Evolutionary conservation across 2,113 vertebrate genomes (phyloP).

Genomic region (Pelecanoides urinatrix): DNA sequence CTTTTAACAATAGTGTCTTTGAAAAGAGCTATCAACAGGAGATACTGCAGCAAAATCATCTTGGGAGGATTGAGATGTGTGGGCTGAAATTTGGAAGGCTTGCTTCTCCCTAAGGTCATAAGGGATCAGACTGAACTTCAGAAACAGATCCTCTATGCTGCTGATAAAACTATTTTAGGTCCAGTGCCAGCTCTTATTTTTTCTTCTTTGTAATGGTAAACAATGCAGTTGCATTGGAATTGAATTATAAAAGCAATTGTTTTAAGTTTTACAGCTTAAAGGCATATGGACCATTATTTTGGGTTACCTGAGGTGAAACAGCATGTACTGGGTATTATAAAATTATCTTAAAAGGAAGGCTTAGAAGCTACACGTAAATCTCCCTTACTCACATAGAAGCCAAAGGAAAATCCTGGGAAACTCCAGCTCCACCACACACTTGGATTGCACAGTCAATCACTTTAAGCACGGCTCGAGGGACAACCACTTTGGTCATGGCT

Average conservation of each 20-base stretch:
- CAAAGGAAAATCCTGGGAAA: conserved; percentile 89
- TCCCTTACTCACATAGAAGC: conserved; percentile 84
- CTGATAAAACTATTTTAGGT: not conserved
- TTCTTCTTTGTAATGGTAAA: not conserved
- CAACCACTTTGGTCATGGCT: conserved; percentile 91
- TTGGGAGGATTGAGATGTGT: not conserved
- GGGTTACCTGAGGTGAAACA: not conserved
- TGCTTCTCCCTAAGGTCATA: fast-evolving
- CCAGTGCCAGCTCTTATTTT: not conserved
- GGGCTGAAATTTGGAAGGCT: not conserved
- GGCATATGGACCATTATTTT: not conserved
- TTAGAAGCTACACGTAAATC: not conserved
- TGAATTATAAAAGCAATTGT: not conserved
- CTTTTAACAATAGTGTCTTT: not conserved
- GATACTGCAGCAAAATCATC: not conserved
- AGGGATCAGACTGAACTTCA: not conserved
- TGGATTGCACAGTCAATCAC: conserved; percentile 90
- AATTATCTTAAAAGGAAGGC: not conserved
- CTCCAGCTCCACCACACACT: conserved; percentile 85
- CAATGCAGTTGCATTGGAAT: not conserved
- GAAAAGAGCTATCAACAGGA: fast-evolving
- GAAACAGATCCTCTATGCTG: not conserved
- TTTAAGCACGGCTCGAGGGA: conserved; percentile 82
- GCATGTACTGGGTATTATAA: not conserved
- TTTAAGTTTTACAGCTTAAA: not conserved